phyloP scores from a whole-genome alignment of 1,140 invertebrate genomes.

The Steinernema feltiae region DNA sequence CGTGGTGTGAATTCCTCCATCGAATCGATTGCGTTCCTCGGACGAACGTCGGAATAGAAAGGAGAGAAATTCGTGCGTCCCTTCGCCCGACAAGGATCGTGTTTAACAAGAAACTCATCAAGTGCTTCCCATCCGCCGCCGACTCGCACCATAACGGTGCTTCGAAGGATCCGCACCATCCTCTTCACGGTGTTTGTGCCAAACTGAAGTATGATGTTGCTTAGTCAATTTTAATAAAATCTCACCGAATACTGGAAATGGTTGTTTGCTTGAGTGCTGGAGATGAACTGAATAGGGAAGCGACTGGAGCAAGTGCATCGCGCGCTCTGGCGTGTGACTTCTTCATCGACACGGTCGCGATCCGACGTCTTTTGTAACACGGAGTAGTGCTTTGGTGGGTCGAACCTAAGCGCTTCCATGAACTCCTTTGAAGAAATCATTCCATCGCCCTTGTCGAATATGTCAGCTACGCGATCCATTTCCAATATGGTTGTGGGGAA shows the following conservation, averaged over 20 bases:
- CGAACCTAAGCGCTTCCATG: conserved; percentile 77
- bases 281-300: conserved; percentile 1
- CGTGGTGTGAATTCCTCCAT: conserved; percentile 42
- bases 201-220: conserved; percentile 73
- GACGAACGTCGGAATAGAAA: conserved; percentile 34
- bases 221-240: no score
- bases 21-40: conserved; percentile 42
- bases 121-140: conserved; percentile 98
- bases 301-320: background rate
- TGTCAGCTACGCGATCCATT: conserved; percentile 94
- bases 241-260: background rate
- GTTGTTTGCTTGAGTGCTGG: background rate
- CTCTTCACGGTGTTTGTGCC: conserved; percentile 95
- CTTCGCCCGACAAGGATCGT: conserved; percentile 98
- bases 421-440: conserved; percentile 98
- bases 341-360: background rate
- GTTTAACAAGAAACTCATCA: conserved; percentile 96
- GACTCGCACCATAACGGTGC: conserved; percentile 95
- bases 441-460: conserved; percentile 91
- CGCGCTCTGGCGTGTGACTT: background rate
- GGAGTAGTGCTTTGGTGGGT: background rate
- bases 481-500: conserved; percentile 93
- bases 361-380: conserved; percentile 17
- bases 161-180: conserved; percentile 89
- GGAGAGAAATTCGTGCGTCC: background rate